Evolutionary conservation across 2,888 invertebrate genomes (phyloP).

Genomic region (Plusia festucae): DNA sequence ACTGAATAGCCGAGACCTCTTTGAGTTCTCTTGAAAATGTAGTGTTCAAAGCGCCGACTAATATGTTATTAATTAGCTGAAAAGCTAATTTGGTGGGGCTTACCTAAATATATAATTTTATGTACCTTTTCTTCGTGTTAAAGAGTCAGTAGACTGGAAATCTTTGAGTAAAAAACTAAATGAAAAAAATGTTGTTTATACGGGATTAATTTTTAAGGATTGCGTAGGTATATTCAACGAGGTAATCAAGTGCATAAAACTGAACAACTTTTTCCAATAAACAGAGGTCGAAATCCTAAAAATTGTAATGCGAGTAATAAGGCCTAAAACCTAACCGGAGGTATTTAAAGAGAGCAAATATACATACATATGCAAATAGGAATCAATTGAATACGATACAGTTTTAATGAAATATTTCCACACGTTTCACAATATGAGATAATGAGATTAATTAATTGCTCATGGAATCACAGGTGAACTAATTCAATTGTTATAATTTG

Average conservation of each 20-base stretch:
- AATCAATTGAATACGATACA: background rate
- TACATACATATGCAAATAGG: no score
- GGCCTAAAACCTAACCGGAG: no score
- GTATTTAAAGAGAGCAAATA: no score
- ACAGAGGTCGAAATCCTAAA: no score
- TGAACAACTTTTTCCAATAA: no score
- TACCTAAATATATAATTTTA: background rate
- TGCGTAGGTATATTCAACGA: no score
- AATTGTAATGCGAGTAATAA: no score
- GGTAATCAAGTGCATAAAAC: no score
- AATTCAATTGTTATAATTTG: slow-evolving; percentile 42
- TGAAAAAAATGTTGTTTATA: no score
- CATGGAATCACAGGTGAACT: slow-evolving; percentile 35
- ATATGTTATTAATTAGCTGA: background rate
- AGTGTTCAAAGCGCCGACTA: background rate
- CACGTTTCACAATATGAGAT: slow-evolving; percentile 19
- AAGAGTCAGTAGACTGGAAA: no score
- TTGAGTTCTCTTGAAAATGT: slow-evolving; percentile 9
- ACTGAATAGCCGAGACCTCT: background rate
- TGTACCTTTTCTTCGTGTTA: background rate
- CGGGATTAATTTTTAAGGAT: no score
- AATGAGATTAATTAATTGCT: slow-evolving; percentile 43
- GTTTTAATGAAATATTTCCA: background rate
- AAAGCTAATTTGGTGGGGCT: background rate
- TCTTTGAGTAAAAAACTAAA: no score